Evolutionary conservation across 2,113 vertebrate genomes (phyloP).

Genomic region (Gambusia holbrooki): DNA sequence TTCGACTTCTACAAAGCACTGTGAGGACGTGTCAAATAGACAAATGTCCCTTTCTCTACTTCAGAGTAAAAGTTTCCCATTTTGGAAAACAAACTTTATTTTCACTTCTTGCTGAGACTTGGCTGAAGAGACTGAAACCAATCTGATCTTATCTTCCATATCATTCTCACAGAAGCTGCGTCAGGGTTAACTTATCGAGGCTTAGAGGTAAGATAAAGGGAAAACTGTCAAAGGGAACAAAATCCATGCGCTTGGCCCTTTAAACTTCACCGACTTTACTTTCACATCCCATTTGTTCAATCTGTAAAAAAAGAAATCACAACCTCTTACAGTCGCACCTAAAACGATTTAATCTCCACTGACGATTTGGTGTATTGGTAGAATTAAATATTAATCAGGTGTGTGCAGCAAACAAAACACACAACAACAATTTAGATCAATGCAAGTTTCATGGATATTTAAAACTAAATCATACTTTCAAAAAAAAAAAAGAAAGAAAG

Average conservation of each 20-base stretch:
- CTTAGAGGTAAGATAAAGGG: constrained; percentile 7
- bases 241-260: constrained; percentile 1
- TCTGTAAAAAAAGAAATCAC: neutral
- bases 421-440: neutral
- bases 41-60: neutral
- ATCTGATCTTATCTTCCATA: neutral
- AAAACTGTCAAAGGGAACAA: neutral
- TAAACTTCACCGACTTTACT: constrained; percentile 1
- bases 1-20: neutral
- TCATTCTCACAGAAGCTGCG: neutral
- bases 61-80: neutral
- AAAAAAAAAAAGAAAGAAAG: neutral
- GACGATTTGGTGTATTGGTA: neutral
- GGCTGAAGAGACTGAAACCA: neutral
- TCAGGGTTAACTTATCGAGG: neutral
- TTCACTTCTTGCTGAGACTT: constrained; percentile 4
- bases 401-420: neutral
- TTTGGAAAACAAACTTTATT: constrained; percentile 3
- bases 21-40: neutral
- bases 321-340: neutral
- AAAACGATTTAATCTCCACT: neutral
- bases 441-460: neutral
- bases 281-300: neutral
- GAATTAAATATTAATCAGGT: neutral
- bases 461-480: too few relatives aligned